Evolutionary conservation across 2,797 vertebrate genomes (phyloP).

Genomic region (Thripadectes ignobilis): DNA sequence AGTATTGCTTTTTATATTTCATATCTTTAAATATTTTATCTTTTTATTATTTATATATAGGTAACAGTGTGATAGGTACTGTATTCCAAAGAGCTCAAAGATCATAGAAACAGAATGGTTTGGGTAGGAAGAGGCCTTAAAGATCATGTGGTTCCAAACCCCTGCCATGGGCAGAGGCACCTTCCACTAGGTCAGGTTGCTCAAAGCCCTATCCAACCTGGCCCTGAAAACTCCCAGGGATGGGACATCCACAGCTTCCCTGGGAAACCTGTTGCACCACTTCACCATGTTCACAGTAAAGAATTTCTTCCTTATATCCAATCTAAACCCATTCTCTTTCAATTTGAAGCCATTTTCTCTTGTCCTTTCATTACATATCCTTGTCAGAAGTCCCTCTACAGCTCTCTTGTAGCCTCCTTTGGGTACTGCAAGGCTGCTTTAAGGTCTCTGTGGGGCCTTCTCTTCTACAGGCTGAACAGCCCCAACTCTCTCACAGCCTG

Average conservation of each 20-base stretch:
- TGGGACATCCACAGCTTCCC: neutral
- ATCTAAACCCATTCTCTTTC: neutral
- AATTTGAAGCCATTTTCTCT: neutral
- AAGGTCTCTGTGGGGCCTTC: neutral
- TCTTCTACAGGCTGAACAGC: neutral
- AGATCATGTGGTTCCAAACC: neutral
- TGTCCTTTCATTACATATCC: neutral
- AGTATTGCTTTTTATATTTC: neutral
- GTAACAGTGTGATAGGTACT: neutral
- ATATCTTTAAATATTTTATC: neutral
- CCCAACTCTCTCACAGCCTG: neutral
- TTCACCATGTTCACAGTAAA: neutral
- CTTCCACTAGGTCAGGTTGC: neutral
- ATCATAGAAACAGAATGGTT: neutral
- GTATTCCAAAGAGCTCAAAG: neutral
- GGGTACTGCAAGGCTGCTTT: neutral
- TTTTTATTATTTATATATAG: neutral
- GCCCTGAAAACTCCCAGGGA: neutral
- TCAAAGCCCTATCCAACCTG: neutral
- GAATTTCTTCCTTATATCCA: neutral
- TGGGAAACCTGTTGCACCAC: neutral
- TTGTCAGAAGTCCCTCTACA: accelerated
- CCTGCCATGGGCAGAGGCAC: neutral
- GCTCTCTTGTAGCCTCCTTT: neutral
- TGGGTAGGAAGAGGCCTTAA: neutral